Evolutionary conservation across 2,888 invertebrate genomes (phyloP).

Genomic region (Drosophila testacea): DNA sequence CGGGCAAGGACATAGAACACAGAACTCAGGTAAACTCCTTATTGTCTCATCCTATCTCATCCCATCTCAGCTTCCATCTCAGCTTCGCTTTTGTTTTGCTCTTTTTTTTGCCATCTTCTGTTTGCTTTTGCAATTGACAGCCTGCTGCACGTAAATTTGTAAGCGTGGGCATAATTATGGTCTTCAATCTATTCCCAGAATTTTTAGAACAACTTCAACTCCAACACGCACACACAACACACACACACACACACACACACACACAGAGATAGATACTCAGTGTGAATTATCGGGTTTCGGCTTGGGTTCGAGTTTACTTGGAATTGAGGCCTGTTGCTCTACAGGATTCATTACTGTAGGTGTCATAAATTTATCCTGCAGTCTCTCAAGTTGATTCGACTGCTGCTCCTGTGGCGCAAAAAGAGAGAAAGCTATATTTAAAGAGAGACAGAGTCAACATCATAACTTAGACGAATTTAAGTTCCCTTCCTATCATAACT

Average conservation of each 20-base stretch:
- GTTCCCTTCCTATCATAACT: conserved; percentile 9
- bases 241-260: not conserved
- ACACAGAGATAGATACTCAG: conserved; percentile 2
- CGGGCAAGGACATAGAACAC: conserved; percentile 39
- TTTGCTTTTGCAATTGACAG: conserved; percentile 69
- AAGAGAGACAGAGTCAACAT: conserved; percentile 1
- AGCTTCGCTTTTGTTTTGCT: conserved; percentile 45
- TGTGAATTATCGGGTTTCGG: conserved; percentile 16
- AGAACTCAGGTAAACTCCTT: conserved; percentile 53
- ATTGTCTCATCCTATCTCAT: conserved; percentile 26
- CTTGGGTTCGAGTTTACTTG: conserved; percentile 30
- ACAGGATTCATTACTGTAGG: conserved; percentile 44
- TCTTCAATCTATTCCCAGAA: conserved; percentile 75
- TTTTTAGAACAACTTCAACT: conserved; percentile 26
- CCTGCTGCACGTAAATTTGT: conserved; percentile 32
- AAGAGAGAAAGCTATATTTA: not conserved
- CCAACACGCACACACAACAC: conserved; percentile 5
- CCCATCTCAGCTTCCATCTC: conserved; percentile 21
- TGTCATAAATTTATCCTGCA: conserved; percentile 61
- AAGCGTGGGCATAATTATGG: conserved; percentile 80
- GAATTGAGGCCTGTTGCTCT: conserved; percentile 52
- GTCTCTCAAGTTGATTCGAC: conserved; percentile 57
- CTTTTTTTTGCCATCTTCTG: conserved; percentile 41
- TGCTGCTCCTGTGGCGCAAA: conserved; percentile 54
- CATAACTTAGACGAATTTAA: conserved; percentile 9